Evolutionary conservation across 2,797 vertebrate species (phyloP).

Genomic region (Paramormyrops hopkinsi): DNA sequence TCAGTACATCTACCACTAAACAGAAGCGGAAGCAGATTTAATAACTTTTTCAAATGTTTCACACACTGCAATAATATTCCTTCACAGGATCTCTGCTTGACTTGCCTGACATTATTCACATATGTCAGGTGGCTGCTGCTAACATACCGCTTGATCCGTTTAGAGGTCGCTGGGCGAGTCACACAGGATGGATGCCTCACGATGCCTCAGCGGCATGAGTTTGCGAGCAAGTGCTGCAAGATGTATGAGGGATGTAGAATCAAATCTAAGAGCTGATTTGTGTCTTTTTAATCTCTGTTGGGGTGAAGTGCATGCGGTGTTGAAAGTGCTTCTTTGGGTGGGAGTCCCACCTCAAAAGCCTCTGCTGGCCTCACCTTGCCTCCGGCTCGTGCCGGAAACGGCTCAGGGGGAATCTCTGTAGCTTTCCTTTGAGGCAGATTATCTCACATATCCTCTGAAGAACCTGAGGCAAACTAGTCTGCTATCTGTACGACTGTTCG

Average conservation of each 20-base stretch:
- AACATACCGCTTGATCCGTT: background rate
- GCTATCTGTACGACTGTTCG: background rate
- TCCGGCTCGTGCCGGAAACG: background rate
- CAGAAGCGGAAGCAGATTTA: background rate
- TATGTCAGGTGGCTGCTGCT: background rate
- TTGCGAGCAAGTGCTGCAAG: background rate
- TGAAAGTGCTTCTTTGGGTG: background rate
- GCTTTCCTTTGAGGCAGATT: background rate
- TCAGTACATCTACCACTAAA: background rate
- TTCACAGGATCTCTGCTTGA: background rate
- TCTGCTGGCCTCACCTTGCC: background rate
- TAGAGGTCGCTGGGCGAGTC: background rate
- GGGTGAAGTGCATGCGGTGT: background rate
- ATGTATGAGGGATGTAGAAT: background rate
- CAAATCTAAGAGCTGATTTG: background rate
- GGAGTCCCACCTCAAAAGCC: background rate
- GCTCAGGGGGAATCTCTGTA: background rate
- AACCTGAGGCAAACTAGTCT: conserved; percentile 7
- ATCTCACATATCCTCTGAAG: background rate
- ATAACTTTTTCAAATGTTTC: background rate
- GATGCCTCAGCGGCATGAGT: too few species aligned
- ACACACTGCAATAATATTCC: background rate
- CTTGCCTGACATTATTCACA: background rate
- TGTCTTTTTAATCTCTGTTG: background rate
- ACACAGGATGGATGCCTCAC: background rate